Percentiles rank a stretch among this genome's conserved stretches.
Conservation (phyloP, 2,797 vertebrate genomes). For the Pangasius larnaudii region DNA sequence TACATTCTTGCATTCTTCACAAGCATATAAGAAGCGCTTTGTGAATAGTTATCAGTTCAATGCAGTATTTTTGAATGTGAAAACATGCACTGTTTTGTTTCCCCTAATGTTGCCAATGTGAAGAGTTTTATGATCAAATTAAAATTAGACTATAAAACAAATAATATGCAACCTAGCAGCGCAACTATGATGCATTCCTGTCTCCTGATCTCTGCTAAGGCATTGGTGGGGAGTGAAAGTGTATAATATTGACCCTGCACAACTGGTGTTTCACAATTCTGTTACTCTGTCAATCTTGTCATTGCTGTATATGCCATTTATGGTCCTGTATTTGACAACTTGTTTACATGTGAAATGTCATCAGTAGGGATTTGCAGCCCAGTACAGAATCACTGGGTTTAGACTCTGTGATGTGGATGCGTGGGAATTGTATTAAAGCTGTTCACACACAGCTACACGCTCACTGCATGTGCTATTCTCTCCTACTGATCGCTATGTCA, state of each 20-base stretch:
- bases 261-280: neutral
- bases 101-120: constrained; percentile 23
- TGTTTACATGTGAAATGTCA: constrained; percentile 36
- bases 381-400: constrained; percentile 23
- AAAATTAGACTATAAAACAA: neutral
- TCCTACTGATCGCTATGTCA: constrained; percentile 9
- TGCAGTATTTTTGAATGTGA: constrained; percentile 54
- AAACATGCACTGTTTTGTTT: constrained; percentile 36
- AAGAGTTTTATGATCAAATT: constrained; percentile 32
- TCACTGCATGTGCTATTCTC: constrained; percentile 22
- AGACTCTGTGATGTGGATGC: constrained; percentile 7
- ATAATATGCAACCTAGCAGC: neutral
- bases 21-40: constrained; percentile 34
- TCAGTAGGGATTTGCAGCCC: constrained; percentile 26
- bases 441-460: constrained; percentile 18
- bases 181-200: constrained; percentile 21
- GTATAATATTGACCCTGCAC: neutral
- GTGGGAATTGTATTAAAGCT: neutral
- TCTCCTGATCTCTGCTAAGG: neutral
- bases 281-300: neutral
- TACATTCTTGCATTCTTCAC: constrained; percentile 22
- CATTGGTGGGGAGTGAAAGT: constrained; percentile 18
- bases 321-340: constrained; percentile 15
- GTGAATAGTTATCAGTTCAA: constrained; percentile 36
- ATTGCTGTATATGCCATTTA: constrained; percentile 8